phyloP scores from a whole-genome alignment of 2,797 vertebrate genomes.

The Phataginus tricuspis region DNA sequence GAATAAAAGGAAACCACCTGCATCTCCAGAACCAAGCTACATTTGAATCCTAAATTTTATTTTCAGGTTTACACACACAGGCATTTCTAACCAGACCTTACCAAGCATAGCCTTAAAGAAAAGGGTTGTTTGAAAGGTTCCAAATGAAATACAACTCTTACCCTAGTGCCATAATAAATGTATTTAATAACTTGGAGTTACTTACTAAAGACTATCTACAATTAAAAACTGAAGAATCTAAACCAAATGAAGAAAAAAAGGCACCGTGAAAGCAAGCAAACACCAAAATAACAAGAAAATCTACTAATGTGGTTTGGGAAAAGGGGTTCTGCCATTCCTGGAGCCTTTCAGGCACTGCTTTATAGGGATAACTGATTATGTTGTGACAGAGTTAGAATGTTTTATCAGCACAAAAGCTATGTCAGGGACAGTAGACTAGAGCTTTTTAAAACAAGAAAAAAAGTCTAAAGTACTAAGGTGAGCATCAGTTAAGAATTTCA shows the following conservation, averaged over 20 bases:
- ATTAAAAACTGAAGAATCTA: slow-evolving; percentile 69
- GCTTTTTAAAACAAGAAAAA: not conserved
- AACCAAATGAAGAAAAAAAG: slow-evolving; percentile 47
- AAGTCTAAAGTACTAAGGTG: not conserved
- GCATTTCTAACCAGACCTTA: slow-evolving; percentile 18
- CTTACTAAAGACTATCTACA: slow-evolving; percentile 34
- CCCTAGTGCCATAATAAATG: slow-evolving; percentile 77
- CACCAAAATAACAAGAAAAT: slow-evolving; percentile 42
- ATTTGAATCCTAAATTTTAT: slow-evolving; percentile 66
- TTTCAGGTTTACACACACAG: slow-evolving; percentile 53
- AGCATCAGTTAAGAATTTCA: slow-evolving; percentile 18
- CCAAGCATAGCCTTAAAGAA: not conserved
- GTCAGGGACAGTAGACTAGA: not conserved
- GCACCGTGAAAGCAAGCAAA: slow-evolving; percentile 48
- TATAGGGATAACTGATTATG: not conserved
- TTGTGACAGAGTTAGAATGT: not conserved
- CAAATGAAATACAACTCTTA: slow-evolving; percentile 77
- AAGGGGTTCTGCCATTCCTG: not conserved
- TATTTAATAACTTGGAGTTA: slow-evolving; percentile 33
- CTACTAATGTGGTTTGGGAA: not conserved
- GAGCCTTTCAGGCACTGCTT: not conserved
- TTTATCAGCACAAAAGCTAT: not conserved
- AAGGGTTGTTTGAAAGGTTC: slow-evolving; percentile 24
- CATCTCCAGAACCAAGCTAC: slow-evolving; percentile 68
- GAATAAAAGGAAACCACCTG: slow-evolving; percentile 61